Evolutionary conservation across 2,113 vertebrate species (phyloP), one percentile per base, ranked within the genome.

Genomic region (Gavia stellata): DNA sequence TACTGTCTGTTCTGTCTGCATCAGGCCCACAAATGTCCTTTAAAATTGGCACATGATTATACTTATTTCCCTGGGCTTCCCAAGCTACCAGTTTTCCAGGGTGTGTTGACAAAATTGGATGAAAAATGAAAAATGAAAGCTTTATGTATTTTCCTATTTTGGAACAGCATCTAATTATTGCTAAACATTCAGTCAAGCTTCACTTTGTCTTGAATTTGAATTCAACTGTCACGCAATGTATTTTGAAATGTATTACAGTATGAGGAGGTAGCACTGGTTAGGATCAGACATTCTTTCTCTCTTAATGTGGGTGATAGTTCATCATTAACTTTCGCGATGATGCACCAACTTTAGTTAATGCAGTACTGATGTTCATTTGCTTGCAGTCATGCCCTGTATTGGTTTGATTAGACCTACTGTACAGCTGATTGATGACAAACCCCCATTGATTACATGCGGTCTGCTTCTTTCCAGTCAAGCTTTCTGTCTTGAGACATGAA

Each of bases 381-480:
- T 83, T 74, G 75, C 86, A 88, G 50, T 87, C 94, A 61, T 59
- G 87, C 65, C 82, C 55, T 78, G 23, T 52, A 53, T 63, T 86
- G 83, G 88, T 89, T 92, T 96, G 86, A 95, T 96, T 86, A 93
- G 92, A 67, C 59, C 68, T 45, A 28, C 92, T 56, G 52, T 79
- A 65, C 68, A 68, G 80, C 81, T 95, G 78, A 84, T 49, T 89
- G 86, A 81, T 94, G 95, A 95, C 89, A 92, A 96, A 90, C 36
- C 59, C 71, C 75, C 90, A 90, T 90, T 95, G 95, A 95, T 95
- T 91, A 95, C 42, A 72, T 53, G 29, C 56, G 87, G 81, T 91
- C 96, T 96, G 94, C 83, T 95, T 92, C 95, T 89, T 94, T 91
- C 91, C 94, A 91, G 94, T 65, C 92, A 85, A 94, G 86, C 66